Evolutionary conservation across 2,888 invertebrate genomes (phyloP), one percentile per base, ranked within the genome.

Genomic region (Villa cingulata): DNA sequence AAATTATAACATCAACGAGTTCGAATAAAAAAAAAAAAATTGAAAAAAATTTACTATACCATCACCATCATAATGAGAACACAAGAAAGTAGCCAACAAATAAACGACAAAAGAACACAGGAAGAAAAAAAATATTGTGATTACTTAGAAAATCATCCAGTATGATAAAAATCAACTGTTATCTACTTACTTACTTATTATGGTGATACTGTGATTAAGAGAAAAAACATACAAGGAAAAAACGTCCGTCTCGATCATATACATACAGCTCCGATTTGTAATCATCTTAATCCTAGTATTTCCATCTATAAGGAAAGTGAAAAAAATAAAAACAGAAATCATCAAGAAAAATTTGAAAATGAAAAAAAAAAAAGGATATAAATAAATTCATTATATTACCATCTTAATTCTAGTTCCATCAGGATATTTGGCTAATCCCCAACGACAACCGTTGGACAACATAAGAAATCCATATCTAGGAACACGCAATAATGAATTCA

Each of bases 201-300:
- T 23, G 7, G 23, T 23, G n/a, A 23, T 23, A 4, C 7, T 23
- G 23, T 7, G 23, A 23, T 23, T 23, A 23, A 23, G 23, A 23
- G 5, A 23, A 23, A 23, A 23, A 50, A 51, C 54, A 55, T 43
- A 57, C 37, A 54, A 50, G 50, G 49, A 19, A 40, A 52, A 47
- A 44, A 55, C 58, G 65, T 66, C 62, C 65, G 65, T 66, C 65
- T 65, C 66, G 64, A 66, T 63, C 59, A 65, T 64, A 62, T n/a
- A 65, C 64, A 63, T 59, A 52, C 41, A 51, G 51, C 54, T 41
- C 43, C 44, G 34, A 45, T 47, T 41, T 37, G 29, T 32, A 1
- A 23, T 32, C 9, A 32, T 32, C 12, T 32, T 32, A 32, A 32
- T 32, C 29, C 12, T 32, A 12, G 29, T 9, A 32, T 12, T 32